These are phyloP conservation scores for Altica lythri DNA, from an alignment of 2,888 invertebrate genomes.

Conservation along the genomic window DNA sequence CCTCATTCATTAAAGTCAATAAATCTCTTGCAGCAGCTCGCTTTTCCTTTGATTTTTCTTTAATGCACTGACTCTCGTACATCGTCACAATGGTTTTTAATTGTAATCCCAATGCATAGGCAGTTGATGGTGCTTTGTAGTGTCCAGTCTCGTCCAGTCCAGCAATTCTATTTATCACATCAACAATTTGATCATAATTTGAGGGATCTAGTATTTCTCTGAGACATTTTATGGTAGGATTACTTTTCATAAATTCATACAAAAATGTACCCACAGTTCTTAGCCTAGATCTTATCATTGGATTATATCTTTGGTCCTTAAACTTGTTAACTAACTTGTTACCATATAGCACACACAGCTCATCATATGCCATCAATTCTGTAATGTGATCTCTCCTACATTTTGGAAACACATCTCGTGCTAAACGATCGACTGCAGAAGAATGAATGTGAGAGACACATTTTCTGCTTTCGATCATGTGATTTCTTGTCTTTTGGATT, in stretches of 20 bases:
- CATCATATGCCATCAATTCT: too few relatives aligned
- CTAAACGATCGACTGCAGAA: too few relatives aligned
- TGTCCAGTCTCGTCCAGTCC: background rate
- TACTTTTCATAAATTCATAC: background rate
- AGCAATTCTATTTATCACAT: background rate
- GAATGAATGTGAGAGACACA: too few relatives aligned
- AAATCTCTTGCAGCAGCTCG: background rate
- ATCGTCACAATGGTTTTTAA: background rate
- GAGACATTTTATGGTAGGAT: background rate
- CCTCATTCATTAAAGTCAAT: background rate
- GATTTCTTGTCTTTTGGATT: too few relatives aligned
- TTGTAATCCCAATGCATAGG: background rate
- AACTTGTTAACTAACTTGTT: constrained; percentile 1
- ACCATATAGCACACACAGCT: constrained; percentile 1
- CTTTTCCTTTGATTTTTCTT: background rate
- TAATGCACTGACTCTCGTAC: constrained; percentile 2
- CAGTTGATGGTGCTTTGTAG: constrained; percentile 7
- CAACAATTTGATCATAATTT: background rate
- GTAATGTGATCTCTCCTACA: too few relatives aligned
- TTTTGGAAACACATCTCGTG: too few relatives aligned
- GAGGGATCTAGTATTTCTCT: background rate
- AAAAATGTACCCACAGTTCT: constrained; percentile 7
- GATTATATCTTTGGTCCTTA: constrained; percentile 3
- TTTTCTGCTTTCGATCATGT: too few relatives aligned
- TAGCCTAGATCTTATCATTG: background rate